These are phyloP conservation scores for Rhea americana DNA, from an alignment of 2,113 vertebrate genomes.

Conservation along the genomic window DNA sequence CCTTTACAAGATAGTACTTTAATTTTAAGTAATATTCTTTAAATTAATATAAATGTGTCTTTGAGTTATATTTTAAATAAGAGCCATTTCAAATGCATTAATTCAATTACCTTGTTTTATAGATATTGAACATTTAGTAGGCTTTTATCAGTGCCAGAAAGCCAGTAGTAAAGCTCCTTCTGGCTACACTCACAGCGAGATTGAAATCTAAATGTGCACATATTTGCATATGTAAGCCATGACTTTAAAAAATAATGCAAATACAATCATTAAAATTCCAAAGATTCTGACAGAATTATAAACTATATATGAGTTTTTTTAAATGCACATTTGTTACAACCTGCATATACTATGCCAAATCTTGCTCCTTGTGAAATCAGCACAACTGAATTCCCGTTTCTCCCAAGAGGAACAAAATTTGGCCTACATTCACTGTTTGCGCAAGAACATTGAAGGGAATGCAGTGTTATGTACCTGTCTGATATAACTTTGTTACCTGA, in stretches of 20 bases:
- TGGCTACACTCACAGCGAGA: not conserved
- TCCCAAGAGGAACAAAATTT: not conserved
- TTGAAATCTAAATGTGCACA: not conserved
- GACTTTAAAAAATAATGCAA: not conserved
- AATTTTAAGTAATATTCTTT: not conserved
- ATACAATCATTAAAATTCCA: not conserved
- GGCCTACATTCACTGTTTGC: not conserved
- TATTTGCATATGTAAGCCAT: not conserved
- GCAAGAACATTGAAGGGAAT: not conserved
- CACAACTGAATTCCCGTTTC: not conserved
- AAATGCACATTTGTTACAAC: not conserved
- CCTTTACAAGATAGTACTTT: not conserved
- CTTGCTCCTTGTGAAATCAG: not conserved
- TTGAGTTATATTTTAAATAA: not conserved
- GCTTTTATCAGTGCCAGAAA: not conserved
- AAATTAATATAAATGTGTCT: not conserved
- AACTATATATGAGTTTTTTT: not conserved
- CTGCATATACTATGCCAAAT: not conserved
- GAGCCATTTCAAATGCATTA: not conserved
- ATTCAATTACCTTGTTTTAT: conserved; percentile 15
- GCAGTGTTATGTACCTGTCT: accelerated
- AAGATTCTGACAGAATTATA: not conserved
- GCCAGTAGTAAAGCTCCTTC: not conserved
- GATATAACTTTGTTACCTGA: not conserved
- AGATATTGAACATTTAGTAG: not conserved